phyloP scores from a whole-genome alignment of 1,140 invertebrate genomes.

The Macrostomum lignano region DNA sequence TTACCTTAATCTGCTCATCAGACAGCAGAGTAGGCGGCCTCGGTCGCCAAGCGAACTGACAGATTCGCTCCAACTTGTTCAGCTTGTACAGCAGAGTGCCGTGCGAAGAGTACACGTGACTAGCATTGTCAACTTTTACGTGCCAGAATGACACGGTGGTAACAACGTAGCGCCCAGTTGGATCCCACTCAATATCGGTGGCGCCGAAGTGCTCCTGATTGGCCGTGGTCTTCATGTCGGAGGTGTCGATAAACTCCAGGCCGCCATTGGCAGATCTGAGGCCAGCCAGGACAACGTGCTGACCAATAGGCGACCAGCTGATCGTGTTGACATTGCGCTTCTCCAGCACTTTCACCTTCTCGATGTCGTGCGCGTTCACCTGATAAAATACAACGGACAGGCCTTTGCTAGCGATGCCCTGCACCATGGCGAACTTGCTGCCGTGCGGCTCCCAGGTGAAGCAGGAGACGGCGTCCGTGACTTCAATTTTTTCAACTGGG shows the following conservation, averaged over 20 bases:
- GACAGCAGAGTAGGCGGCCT: constrained; percentile 53
- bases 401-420: constrained; percentile 32
- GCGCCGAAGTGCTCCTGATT: constrained; percentile 67
- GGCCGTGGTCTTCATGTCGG: constrained; percentile 72
- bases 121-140: constrained; percentile 51
- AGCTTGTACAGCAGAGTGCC: constrained; percentile 45
- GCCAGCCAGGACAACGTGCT: constrained; percentile 71
- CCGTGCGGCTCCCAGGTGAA: constrained; percentile 96
- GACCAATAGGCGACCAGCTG: constrained; percentile 80
- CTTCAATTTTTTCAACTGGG: constrained; percentile 82
- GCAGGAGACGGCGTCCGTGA: constrained; percentile 47
- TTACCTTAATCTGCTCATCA: constrained; percentile 32
- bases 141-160: constrained; percentile 65
- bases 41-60: constrained; percentile 79
- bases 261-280: constrained; percentile 50
- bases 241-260: constrained; percentile 73
- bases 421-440: constrained; percentile 74
- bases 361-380: constrained; percentile 12
- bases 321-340: constrained; percentile 11
- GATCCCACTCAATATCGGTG: constrained; percentile 93
- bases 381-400: constrained; percentile 2
- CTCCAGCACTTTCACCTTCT: constrained; percentile 12
- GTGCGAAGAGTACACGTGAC: constrained; percentile 42
- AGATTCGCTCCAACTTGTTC: constrained; percentile 53
- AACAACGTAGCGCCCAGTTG: constrained; percentile 80